Conservation (phyloP, 1,140 invertebrate genomes). For the Aphaenogaster rudis region DNA sequence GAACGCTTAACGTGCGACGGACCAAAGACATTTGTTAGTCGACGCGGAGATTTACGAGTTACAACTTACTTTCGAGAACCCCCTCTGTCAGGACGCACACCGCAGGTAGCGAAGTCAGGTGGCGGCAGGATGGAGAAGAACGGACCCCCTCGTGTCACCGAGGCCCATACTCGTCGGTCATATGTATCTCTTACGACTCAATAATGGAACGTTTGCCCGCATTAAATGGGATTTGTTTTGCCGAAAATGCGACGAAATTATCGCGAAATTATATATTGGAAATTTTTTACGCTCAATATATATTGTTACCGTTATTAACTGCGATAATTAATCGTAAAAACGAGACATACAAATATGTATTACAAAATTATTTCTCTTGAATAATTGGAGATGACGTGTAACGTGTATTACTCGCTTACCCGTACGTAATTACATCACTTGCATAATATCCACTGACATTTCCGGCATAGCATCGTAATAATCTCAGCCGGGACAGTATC, state of each 20-base stretch:
- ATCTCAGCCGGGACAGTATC: conserved; percentile 47
- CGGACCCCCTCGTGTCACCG: not conserved
- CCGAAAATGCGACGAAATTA: not conserved
- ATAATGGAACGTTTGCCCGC: not conserved
- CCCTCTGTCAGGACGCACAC: conserved; percentile 48
- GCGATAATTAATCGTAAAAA: conserved; percentile 46
- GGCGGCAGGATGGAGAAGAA: conserved; percentile 5
- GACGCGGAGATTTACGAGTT: conserved; percentile 68
- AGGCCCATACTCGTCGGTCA: not conserved
- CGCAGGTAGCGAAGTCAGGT: conserved; percentile 70
- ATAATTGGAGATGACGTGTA: conserved; percentile 14
- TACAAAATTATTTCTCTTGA: conserved; percentile 29
- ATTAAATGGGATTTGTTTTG: not conserved
- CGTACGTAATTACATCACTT: conserved; percentile 44
- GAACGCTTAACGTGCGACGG: conserved; percentile 28
- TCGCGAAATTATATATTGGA: conserved; percentile 13
- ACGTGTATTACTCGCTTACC: conserved; percentile 9
- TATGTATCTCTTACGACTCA: not conserved
- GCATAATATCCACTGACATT: conserved; percentile 57
- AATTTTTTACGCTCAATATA: conserved; percentile 14
- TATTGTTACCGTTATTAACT: conserved; percentile 26
- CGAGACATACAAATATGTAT: not conserved
- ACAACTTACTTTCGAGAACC: conserved; percentile 67
- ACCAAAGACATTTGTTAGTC: conserved; percentile 66
- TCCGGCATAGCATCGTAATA: conserved; percentile 56